Percentiles rank a stretch among this genome's conserved stretches.
Conservation (phyloP, 2,888 invertebrate genomes). For the Elmis aenea region DNA sequence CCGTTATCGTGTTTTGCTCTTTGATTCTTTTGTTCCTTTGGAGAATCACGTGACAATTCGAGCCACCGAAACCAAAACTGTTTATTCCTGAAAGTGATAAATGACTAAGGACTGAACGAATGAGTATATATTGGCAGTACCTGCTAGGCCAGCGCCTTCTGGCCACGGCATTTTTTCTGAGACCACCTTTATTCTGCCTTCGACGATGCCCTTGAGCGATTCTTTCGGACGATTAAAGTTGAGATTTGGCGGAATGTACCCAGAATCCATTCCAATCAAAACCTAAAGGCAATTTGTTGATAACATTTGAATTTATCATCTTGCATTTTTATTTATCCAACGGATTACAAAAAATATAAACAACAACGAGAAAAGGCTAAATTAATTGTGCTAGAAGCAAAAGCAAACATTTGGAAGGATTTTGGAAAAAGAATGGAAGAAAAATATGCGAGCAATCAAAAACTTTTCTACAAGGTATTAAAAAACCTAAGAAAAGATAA, state of each 20-base stretch:
- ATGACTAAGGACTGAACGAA: slow-evolving; percentile 32
- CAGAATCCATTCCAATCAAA: slow-evolving; percentile 65
- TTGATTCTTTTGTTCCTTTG: slow-evolving; percentile 58
- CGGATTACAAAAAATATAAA: too few relatives aligned
- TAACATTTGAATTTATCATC: too few relatives aligned
- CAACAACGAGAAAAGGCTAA: too few relatives aligned
- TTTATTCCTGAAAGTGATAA: slow-evolving; percentile 80
- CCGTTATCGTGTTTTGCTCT: slow-evolving; percentile 57
- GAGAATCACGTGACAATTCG: slow-evolving; percentile 70
- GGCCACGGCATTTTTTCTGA: slow-evolving; percentile 63
- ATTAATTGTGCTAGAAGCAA: too few relatives aligned
- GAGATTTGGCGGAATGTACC: slow-evolving; percentile 78
- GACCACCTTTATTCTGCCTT: slow-evolving; percentile 66
- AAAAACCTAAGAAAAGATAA: too few relatives aligned
- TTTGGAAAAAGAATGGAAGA: too few relatives aligned
- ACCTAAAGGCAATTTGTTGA: too few relatives aligned
- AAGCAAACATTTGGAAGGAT: too few relatives aligned
- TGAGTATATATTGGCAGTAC: too few relatives aligned
- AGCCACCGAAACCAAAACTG: slow-evolving; percentile 92
- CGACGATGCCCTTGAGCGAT: slow-evolving; percentile 56
- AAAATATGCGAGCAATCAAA: too few relatives aligned
- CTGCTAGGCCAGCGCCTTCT: background rate
- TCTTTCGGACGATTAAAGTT: slow-evolving; percentile 55
- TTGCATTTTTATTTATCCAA: too few relatives aligned
- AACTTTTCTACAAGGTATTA: too few relatives aligned